Evolutionary conservation across 2,888 invertebrate species (phyloP), one percentile per base, ranked within the genome.

Genomic region (Flexamia atlantica): DNA sequence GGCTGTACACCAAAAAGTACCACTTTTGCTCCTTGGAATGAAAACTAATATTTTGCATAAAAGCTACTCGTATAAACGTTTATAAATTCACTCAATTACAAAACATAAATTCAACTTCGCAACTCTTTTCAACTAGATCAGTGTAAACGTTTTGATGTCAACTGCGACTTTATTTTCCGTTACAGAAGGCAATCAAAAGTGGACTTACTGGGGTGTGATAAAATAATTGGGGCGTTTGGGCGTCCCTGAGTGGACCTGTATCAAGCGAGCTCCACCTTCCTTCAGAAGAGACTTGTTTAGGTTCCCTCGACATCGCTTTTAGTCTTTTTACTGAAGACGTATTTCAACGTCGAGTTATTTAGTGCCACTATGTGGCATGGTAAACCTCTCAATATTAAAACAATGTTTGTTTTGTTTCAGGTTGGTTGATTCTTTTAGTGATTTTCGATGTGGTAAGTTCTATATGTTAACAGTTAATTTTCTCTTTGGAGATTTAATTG

Each of bases 181-280:
- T 28, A 64, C 64, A 64, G 28, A 28, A 14, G 64, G 23, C 12
- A 46, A 53, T 53, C 53, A 23, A 23, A 20, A 53, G 53, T 20
- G 53, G 10, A 53, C 53, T 28, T 64, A 17, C 64, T 30, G 64
- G 64, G 64, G 64, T 30, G 64, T 64, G 28, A 64, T 25, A 64
- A 30, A 64, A 64, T 64, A 64, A 64, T 64, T 64, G 64, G 28
- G 4, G 64, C 64, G 64, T 64, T 64, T 64, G 53, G 7, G 20
- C 53, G 7, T 20, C 23, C 17, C 12, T 1, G 20, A 53, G 53
- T 53, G 64, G 64, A 28, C 64, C 17, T 23, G 57, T 57, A 57
- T 23, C 57, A 57, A 12, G 57, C 57, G 36, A 36, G 36, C 9
- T 9, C 36, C 9, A 36, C 46, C 46, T 46, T 46, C 7, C 3